Evolutionary conservation across 1,140 invertebrate genomes (phyloP), one percentile per base, ranked within the genome.

Genomic region (Arctopsyche grandis): DNA sequence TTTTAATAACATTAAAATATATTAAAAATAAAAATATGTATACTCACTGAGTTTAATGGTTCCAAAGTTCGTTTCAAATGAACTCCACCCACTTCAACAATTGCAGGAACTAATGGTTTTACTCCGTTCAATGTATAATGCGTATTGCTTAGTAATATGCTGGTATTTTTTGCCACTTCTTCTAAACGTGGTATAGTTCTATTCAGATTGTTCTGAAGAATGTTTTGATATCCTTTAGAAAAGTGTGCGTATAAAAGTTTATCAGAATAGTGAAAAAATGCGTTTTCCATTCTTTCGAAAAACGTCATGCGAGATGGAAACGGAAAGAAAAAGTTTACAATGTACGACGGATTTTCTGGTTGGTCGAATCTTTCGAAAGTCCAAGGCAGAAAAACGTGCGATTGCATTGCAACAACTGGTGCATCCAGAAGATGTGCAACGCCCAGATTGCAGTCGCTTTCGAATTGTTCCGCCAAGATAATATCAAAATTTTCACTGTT

Each of bases 391-490:
- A 91, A 75, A 0, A 86, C 83, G 77, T 90, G 90, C 0, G 91
- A 91, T 9, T 89, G 89, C 7, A 94, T 19, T 0, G 85, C 86
- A 0, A 94, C 84, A 0, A 90, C 86, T 0, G 92, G 92, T 0
- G 88, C 89, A 10, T 88, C 83, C 52, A 93, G 87, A 21, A 88
- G 83, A 82, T 91, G 85, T 0, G 88, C 84, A 38, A 93, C 84
- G 7, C 88, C 90, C 48, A 93, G 82, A 82, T 91, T 89, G 79
- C 93, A 94, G 69, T 94, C 91, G 1, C 89, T 90, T 66, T 90
- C 91, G 81, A 93, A 94, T 44, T 88, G 88, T 82, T 94, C 92
- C 0, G 90, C 88, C 5, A 94, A 83, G 0, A 94, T 84, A 0
- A 93, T 22, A 83, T 94, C 93, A 71, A 92, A 94, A 26, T 88